Base-by-base conservation (phyloP, 2,113 vertebrate species). In the Oriolus oriolus region DNA sequence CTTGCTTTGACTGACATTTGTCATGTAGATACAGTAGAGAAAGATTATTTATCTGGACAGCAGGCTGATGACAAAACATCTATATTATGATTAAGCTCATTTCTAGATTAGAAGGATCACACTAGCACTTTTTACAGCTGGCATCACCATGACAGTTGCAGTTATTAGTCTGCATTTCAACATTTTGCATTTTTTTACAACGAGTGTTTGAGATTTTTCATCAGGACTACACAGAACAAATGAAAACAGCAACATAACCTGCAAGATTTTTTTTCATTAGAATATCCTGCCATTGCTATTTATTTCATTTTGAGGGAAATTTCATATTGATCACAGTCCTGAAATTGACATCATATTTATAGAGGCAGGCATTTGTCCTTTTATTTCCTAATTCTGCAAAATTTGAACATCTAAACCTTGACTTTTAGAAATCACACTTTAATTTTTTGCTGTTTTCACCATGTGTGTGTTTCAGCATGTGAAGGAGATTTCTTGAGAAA, bases 1-100 rank as follows among this genome's bases (percentile, higher is more conserved):
- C 52, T 91, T 91, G n/a, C 54, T 96, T 90, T 96, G 91, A 95
- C 50, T 97, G 87, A 70, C 53, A 45, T 94, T 93, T 94, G 53
- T 94, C 93, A 77, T 16, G 22, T 69, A 79, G 87, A 76, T 87
- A 69, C 7, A 53, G n/a, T 16, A 77, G 4, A 91, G 56, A 35
- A 82, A 86, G 44, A 80, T 84, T 86, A 83, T 93, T 93, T 90
- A 56, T 84, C 69, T 92, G 1, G 9, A 84, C 73, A 96, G 70
- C 33, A 61, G 41, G 13, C 57, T 95, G 80, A 90, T 84, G 64
- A 66, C 63, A 95, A 92, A 91, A 76, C 22, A 66, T 71, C 84
- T 93, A 78, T 88, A 78, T 60, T 86, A 47, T 81, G 75, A 96
- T 95, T 96, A 96, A 93, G n/a, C 59, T 94, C 11, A 83, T 93